phyloP scores from a whole-genome alignment of 1,140 invertebrate genomes.

The Plutomurus gul region DNA sequence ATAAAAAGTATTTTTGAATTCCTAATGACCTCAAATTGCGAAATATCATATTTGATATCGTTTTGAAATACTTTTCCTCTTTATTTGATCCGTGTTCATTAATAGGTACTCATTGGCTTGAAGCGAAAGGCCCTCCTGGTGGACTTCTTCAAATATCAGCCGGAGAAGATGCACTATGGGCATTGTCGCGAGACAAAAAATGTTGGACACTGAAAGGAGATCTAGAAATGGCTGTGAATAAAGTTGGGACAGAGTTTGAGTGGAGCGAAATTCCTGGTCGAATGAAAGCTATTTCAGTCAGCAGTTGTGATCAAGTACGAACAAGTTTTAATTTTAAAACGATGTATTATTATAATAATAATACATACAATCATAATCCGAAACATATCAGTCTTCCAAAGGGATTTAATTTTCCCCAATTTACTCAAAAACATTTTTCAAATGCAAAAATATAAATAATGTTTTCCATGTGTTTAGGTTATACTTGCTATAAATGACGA shows the following conservation, averaged over 20 bases:
- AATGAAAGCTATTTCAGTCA: conserved; percentile 80
- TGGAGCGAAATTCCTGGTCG: conserved; percentile 72
- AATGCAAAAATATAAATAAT: too few species aligned
- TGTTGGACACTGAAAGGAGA: conserved; percentile 49
- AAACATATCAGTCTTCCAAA: background rate
- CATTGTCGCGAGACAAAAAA: conserved; percentile 72
- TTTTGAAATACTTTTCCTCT: background rate
- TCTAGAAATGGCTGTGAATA: background rate
- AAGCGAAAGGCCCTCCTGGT: conserved; percentile 71
- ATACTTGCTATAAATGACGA: conserved; percentile 45
- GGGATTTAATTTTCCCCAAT: background rate
- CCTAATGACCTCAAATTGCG: too few species aligned
- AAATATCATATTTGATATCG: too few species aligned
- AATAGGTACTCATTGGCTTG: conserved; percentile 66
- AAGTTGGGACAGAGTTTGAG: conserved; percentile 65
- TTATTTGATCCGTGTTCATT: background rate
- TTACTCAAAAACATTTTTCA: too few species aligned
- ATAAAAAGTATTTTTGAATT: too few species aligned
- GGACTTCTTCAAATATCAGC: conserved; percentile 74
- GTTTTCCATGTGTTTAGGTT: too few species aligned
- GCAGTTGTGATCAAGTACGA: conserved; percentile 81
- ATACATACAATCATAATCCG: background rate
- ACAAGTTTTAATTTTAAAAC: conserved; percentile 48
- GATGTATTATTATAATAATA: too few species aligned
- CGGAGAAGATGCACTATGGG: conserved; percentile 85